phyloP scores from a whole-genome alignment of 2,888 invertebrate genomes.

The Agrotis ipsilon region DNA sequence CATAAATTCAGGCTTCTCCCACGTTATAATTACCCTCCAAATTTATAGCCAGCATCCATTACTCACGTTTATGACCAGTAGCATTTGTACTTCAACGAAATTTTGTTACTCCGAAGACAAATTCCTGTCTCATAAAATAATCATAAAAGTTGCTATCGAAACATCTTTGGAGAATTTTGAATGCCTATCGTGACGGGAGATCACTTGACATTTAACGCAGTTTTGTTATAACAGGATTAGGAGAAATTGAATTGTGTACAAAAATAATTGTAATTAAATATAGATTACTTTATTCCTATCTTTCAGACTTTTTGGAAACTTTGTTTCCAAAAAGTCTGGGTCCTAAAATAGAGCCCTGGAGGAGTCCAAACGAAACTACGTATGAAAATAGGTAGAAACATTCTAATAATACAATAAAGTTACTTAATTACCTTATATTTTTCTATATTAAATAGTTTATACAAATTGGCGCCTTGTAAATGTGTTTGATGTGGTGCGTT shows the following conservation, averaged over 20 bases:
- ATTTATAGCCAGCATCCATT: constrained; percentile 30
- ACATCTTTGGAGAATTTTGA: constrained; percentile 46
- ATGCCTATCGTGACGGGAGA: constrained; percentile 45
- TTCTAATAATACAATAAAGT: background rate
- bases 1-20: constrained; percentile 1
- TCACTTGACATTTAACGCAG: constrained; percentile 33
- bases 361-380: constrained; percentile 4
- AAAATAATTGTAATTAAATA: constrained; percentile 1
- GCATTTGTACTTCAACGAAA: constrained; percentile 63
- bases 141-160: constrained; percentile 55
- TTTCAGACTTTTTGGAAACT: background rate
- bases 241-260: no score
- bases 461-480: constrained; percentile 14
- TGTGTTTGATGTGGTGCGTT: constrained; percentile 3
- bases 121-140: constrained; percentile 66
- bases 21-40: constrained; percentile 34
- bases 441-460: background rate
- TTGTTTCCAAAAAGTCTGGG: constrained; percentile 1
- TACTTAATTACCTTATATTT: constrained; percentile 1
- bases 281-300: background rate
- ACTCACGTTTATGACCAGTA: constrained; percentile 46
- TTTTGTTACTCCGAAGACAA: constrained; percentile 63
- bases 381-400: background rate
- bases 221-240: constrained; percentile 29
- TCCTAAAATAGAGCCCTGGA: constrained; percentile 16